phyloP scores from a whole-genome alignment of 2,888 invertebrate species.

The Axea sp. region DNA sequence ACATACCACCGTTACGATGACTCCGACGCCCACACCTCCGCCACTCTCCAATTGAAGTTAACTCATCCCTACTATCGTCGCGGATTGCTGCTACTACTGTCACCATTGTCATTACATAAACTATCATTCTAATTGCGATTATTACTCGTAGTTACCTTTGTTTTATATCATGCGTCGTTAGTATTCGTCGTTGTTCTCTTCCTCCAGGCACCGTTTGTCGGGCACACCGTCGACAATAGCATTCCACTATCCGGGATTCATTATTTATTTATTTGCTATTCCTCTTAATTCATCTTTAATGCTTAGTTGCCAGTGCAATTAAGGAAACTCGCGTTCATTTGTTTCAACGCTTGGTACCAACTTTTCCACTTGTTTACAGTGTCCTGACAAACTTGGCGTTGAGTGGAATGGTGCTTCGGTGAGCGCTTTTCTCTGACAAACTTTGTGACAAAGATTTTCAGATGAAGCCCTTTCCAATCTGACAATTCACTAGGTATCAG shows the following conservation, averaged over 20 bases:
- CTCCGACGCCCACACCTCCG: conserved; percentile 73
- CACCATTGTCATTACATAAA: conserved; percentile 21
- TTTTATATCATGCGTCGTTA: conserved; percentile 17
- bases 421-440: conserved; percentile 3
- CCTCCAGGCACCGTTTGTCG: conserved; percentile 12
- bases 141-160: conserved; percentile 52
- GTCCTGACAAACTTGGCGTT: conserved; percentile 7
- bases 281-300: not conserved
- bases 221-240: conserved; percentile 50
- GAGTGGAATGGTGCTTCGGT: not conserved
- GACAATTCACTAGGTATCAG: not conserved
- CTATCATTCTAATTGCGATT: conserved; percentile 66
- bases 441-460: not conserved
- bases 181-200: conserved; percentile 32
- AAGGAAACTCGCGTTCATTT: too few relatives aligned
- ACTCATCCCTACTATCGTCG: conserved; percentile 54
- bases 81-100: conserved; percentile 36
- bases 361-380: conserved; percentile 10
- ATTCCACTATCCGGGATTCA: conserved; percentile 51
- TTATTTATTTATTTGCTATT: not conserved
- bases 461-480: not conserved
- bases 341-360: conserved; percentile 1
- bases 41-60: conserved; percentile 71
- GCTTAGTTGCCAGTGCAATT: too few relatives aligned
- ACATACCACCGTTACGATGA: conserved; percentile 77